Conservation (phyloP, 2,113 vertebrate species). For the Sinocyclocheilus anshuiensis region DNA sequence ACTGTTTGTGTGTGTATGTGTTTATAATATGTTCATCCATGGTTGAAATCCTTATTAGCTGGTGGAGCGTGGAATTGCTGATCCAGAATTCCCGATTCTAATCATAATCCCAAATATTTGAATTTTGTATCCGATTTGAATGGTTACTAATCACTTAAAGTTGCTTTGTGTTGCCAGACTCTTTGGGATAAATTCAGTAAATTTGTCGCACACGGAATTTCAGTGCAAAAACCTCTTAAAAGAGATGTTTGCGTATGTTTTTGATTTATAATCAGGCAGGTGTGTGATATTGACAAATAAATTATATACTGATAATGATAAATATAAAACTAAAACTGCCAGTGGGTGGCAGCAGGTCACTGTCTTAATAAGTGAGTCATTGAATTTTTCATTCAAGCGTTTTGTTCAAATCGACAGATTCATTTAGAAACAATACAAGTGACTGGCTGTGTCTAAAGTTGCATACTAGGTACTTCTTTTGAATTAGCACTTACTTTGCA, state of each 20-base stretch:
- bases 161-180: not conserved
- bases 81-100: not conserved
- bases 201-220: not conserved
- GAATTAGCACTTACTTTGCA: no score
- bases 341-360: not conserved
- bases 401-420: not conserved
- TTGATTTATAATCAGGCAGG: not conserved
- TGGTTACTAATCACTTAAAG: not conserved
- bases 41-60: conserved; percentile 19
- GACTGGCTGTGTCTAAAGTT: no score
- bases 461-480: no score
- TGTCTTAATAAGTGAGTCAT: not conserved
- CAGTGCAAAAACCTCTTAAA: not conserved
- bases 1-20: conserved; percentile 15
- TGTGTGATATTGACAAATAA: no score
- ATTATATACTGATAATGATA: no score
- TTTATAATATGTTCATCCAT: conserved; percentile 4
- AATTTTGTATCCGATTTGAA: not conserved
- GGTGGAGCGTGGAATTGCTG: not conserved
- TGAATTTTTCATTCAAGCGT: not conserved
- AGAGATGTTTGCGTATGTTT: not conserved
- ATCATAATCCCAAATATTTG: not conserved
- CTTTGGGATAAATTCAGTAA: not conserved
- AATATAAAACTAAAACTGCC: no score
- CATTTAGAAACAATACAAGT: no score